These are phyloP conservation scores for Brachystomella parvula DNA, from an alignment of 1,140 invertebrate species.

Conservation along the genomic window DNA sequence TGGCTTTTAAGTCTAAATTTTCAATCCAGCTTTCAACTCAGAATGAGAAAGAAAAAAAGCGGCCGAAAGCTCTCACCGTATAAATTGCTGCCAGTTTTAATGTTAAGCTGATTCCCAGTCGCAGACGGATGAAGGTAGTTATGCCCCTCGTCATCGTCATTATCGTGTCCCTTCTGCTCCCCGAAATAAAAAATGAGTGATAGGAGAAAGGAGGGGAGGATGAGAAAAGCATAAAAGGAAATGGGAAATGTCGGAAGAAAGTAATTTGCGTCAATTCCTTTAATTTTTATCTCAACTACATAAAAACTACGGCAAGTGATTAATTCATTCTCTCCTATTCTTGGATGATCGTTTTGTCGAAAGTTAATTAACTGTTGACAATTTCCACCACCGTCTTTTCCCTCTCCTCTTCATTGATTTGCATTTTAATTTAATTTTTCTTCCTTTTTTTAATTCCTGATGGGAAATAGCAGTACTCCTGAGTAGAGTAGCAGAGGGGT, in stretches of 20 bases:
- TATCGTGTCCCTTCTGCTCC: neutral
- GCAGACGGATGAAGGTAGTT: neutral
- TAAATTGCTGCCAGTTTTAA: neutral
- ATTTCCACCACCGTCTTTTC: no score
- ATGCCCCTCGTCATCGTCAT: neutral
- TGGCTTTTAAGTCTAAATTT: no score
- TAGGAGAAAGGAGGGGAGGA: neutral
- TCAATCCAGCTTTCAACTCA: no score
- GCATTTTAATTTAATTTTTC: no score
- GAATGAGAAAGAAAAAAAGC: no score
- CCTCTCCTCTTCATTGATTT: no score
- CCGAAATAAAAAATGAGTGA: neutral
- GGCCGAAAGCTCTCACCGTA: no score
- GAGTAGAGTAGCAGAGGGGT: no score
- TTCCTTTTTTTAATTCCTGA: no score
- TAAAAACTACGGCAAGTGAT: no score
- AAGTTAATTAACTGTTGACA: slow-evolving; percentile 7
- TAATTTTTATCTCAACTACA: neutral
- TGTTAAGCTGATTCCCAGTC: neutral
- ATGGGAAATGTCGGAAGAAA: neutral
- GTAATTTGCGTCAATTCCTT: neutral
- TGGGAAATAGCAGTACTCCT: no score
- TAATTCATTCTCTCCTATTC: no score
- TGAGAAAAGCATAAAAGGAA: neutral
- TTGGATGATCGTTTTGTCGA: slow-evolving; percentile 9